These are phyloP conservation scores for Mastomys natalensis DNA, from an alignment of 2,113 vertebrate genomes.

Conservation along the genomic window DNA sequence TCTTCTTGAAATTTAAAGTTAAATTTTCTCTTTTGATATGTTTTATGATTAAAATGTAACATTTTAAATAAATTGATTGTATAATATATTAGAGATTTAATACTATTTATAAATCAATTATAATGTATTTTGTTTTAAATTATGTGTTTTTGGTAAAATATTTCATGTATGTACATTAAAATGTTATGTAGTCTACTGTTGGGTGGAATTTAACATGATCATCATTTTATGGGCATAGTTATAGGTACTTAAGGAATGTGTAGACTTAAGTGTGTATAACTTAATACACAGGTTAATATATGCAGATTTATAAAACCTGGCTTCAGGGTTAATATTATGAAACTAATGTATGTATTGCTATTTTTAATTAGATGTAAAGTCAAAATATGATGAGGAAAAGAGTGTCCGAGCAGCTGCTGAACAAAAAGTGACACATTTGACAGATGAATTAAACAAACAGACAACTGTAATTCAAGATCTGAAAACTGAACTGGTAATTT, in stretches of 20 bases:
- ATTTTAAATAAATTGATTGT: conserved; percentile 56
- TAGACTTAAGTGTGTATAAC: conserved; percentile 17
- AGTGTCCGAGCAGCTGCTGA: conserved; percentile 93
- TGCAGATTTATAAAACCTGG: not conserved
- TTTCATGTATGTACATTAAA: not conserved
- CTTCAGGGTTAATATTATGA: conserved; percentile 54
- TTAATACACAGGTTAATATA: not conserved
- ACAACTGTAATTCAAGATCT: conserved; percentile 90
- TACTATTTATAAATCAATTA: not conserved
- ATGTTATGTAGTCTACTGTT: conserved; percentile 6
- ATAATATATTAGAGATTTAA: conserved; percentile 7
- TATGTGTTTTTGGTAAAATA: not conserved
- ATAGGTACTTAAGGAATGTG: conserved; percentile 38
- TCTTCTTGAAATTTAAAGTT: conserved; percentile 54
- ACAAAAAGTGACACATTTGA: conserved; percentile 89
- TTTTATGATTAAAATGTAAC: conserved; percentile 38
- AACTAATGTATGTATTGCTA: conserved; percentile 48
- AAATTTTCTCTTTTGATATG: conserved; percentile 43
- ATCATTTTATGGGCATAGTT: conserved; percentile 33
- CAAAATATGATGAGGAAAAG: conserved; percentile 96
- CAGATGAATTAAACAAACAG: conserved; percentile 92
- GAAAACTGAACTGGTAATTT: conserved; percentile 95
- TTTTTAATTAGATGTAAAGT: conserved; percentile 92
- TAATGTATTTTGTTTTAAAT: not conserved
- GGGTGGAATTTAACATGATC: conserved; percentile 3